Conservation (phyloP, 2,888 invertebrate species). For the Tiliacea aurago region DNA sequence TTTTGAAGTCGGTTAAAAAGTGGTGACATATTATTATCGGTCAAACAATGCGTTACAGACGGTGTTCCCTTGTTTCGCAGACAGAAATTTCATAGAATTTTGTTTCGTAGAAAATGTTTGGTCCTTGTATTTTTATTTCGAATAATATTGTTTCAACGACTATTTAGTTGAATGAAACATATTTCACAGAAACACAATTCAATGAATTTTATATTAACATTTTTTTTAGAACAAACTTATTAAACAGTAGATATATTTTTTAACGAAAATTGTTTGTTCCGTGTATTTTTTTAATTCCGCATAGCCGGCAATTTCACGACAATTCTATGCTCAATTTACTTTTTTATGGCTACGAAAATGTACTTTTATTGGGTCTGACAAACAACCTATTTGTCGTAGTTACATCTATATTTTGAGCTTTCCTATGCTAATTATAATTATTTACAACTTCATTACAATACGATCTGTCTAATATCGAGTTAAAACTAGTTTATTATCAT, state of each 20-base stretch:
- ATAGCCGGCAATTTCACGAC: constrained; percentile 2
- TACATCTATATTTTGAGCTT: constrained; percentile 51
- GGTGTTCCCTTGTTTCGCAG: too few relatives aligned
- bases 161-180: too few relatives aligned
- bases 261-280: too few relatives aligned
- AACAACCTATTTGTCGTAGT: constrained; percentile 31
- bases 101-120: too few relatives aligned
- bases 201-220: too few relatives aligned
- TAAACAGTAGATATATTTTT: too few relatives aligned
- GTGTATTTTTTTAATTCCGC: too few relatives aligned
- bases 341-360: constrained; percentile 18
- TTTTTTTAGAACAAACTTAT: too few relatives aligned
- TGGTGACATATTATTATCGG: background rate
- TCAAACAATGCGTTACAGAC: background rate
- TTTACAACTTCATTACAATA: constrained; percentile 42
- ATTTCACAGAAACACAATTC: too few relatives aligned
- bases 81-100: too few relatives aligned
- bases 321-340: background rate
- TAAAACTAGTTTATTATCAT: constrained; percentile 44
- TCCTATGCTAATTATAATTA: constrained; percentile 34
- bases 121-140: too few relatives aligned
- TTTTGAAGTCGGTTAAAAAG: background rate
- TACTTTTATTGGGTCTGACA: constrained; percentile 19
- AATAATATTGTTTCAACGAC: too few relatives aligned
- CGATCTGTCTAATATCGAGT: constrained; percentile 22